These are phyloP conservation scores for Rhysida immarginata DNA, from an alignment of 1,140 invertebrate species.

Conservation along the genomic window DNA sequence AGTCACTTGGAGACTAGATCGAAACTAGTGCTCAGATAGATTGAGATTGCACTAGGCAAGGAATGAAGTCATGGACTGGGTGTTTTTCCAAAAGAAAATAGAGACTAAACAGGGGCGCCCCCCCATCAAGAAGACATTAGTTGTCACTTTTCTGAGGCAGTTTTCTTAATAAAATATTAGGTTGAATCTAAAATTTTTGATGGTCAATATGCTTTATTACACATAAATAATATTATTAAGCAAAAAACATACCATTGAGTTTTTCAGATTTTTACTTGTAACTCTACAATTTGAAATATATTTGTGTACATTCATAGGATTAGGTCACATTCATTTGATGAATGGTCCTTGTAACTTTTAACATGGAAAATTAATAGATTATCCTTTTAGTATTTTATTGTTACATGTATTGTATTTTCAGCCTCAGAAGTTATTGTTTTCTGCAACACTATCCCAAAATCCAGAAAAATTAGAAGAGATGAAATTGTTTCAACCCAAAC, in stretches of 20 bases:
- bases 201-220: too few species aligned
- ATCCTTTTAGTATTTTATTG: neutral
- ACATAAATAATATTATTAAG: neutral
- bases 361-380: neutral
- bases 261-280: neutral
- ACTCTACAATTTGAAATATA: neutral
- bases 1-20: too few species aligned
- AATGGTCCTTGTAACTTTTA: neutral
- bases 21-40: too few species aligned
- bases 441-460: conserved; percentile 88
- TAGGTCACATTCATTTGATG: neutral
- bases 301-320: neutral
- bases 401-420: conserved; percentile 12
- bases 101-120: too few species aligned
- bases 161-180: too few species aligned
- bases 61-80: too few species aligned
- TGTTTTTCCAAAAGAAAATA: too few species aligned
- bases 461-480: conserved; percentile 81
- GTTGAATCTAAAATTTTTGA: too few species aligned
- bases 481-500: conserved; percentile 73
- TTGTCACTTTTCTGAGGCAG: too few species aligned
- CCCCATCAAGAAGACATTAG: too few species aligned
- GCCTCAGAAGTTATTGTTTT: conserved; percentile 86
- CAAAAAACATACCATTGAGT: too few species aligned
- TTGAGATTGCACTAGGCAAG: too few species aligned